phyloP scores from a whole-genome alignment of 2,113 vertebrate species.

The Hippolais icterina region DNA sequence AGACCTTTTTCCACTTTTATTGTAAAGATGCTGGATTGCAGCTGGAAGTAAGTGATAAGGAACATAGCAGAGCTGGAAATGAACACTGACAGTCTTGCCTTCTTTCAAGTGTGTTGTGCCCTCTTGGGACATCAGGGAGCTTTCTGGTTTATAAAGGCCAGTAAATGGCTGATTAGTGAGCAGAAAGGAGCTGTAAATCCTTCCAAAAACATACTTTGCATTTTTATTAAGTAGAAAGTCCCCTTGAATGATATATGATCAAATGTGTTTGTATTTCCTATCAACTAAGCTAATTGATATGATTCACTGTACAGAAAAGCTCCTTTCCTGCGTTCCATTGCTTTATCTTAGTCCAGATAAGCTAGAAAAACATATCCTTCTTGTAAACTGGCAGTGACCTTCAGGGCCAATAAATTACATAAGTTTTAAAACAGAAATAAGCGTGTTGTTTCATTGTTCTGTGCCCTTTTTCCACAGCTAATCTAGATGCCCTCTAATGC shows the following conservation, averaged over 20 bases:
- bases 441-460: neutral
- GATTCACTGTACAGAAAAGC: neutral
- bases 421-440: neutral
- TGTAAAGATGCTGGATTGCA: slow-evolving; percentile 19
- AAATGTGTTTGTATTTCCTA: slow-evolving; percentile 37
- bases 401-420: neutral
- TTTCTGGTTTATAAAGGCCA: slow-evolving; percentile 45
- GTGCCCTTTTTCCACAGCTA: neutral
- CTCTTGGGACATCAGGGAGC: neutral
- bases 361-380: neutral
- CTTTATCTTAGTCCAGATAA: neutral
- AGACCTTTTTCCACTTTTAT: neutral
- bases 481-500: neutral
- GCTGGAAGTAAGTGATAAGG: slow-evolving; percentile 44
- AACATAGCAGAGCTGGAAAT: neutral
- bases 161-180: slow-evolving; percentile 48
- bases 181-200: slow-evolving; percentile 38
- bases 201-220: slow-evolving; percentile 28
- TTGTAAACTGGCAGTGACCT: neutral
- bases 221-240: slow-evolving; percentile 49
- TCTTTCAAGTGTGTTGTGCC: slow-evolving; percentile 3
- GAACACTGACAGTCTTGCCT: neutral
- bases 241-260: slow-evolving; percentile 7
- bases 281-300: slow-evolving; percentile 10
- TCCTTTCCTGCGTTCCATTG: neutral